Evolutionary conservation across 2,113 vertebrate genomes (phyloP).

Genomic region (Macrotis lagotis): DNA sequence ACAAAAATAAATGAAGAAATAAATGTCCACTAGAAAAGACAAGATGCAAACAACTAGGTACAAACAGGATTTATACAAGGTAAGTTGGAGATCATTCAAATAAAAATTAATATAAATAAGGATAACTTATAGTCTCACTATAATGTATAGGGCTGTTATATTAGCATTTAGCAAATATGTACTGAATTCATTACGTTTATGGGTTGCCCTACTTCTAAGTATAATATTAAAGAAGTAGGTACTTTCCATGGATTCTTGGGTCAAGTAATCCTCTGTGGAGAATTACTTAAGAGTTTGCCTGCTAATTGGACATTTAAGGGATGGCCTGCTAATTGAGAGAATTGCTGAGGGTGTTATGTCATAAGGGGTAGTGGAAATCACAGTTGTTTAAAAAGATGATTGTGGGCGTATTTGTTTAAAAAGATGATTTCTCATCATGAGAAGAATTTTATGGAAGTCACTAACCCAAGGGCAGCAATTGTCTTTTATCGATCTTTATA

Average conservation of each 20-base stretch:
- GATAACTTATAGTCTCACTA: not conserved
- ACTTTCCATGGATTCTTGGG: not conserved
- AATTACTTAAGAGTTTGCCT: not conserved
- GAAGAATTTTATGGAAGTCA: not conserved
- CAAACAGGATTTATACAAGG: not conserved
- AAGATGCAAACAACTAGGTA: not conserved
- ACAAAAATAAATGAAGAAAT: not conserved
- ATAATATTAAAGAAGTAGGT: not conserved
- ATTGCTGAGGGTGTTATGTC: not conserved
- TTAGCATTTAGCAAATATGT: not conserved
- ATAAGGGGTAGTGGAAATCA: not conserved
- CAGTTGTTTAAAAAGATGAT: not conserved
- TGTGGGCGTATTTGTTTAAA: not conserved
- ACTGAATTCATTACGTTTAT: not conserved
- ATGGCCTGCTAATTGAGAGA: not conserved
- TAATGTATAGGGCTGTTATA: not conserved
- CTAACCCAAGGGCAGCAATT: not conserved
- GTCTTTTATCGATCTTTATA: not conserved
- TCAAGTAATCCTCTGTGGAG: not conserved
- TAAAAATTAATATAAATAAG: not conserved
- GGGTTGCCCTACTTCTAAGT: not conserved
- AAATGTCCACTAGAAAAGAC: not conserved
- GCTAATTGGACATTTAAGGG: not conserved
- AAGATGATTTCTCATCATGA: not conserved
- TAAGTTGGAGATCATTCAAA: not conserved